Evolutionary conservation across 2,888 invertebrate genomes (phyloP).

Genomic region (Lasioglossum figueresi): DNA sequence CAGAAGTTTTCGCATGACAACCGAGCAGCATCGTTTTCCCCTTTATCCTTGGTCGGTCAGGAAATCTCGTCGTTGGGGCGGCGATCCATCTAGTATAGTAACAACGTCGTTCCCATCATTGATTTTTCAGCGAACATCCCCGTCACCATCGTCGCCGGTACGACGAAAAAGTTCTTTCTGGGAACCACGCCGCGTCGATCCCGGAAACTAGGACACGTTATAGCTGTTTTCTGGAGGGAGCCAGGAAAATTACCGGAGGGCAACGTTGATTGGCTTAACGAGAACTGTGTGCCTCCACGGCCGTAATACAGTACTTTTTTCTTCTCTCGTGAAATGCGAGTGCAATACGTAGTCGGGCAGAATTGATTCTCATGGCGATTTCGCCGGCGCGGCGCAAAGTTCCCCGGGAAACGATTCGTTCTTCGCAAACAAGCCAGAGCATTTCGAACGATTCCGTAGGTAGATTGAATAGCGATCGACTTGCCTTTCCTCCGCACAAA

Average conservation of each 20-base stretch:
- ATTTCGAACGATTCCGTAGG: not conserved
- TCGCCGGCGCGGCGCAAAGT: not conserved
- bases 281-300: constrained; percentile 15
- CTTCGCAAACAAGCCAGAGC: not conserved
- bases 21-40: constrained; percentile 10
- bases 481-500: not conserved
- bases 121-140: constrained; percentile 34
- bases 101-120: constrained; percentile 14
- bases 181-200: not conserved
- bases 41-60: not conserved
- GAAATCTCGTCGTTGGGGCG: not conserved
- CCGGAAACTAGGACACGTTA: constrained; percentile 24
- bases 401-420: not conserved
- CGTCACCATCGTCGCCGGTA: constrained; percentile 15
- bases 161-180: constrained; percentile 28
- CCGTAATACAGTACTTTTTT: not conserved
- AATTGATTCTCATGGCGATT: constrained; percentile 17
- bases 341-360: not conserved
- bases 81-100: not conserved
- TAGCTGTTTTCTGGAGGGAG: not conserved
- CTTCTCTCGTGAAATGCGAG: not conserved
- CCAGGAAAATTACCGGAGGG: constrained; percentile 2
- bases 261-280: constrained; percentile 23
- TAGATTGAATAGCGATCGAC: not conserved
- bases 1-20: not conserved